Evolutionary conservation across 2,888 invertebrate genomes (phyloP).

Genomic region (Helleia helle): DNA sequence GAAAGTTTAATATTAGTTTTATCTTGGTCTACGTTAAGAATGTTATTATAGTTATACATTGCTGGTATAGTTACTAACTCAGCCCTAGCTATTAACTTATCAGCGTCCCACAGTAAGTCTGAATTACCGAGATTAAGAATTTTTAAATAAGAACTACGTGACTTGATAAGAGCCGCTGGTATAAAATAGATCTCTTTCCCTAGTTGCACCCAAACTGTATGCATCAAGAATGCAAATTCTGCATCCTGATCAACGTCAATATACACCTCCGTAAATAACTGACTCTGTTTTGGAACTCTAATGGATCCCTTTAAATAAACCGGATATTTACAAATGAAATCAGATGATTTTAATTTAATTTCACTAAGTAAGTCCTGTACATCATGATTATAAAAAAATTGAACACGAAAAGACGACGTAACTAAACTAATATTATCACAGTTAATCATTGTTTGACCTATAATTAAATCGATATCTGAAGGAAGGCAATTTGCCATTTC

Average conservation of each 20-base stretch:
- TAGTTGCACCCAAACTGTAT: not conserved
- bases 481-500: slow-evolving; percentile 6
- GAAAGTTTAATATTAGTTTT: not conserved
- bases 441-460: slow-evolving; percentile 11
- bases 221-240: no score
- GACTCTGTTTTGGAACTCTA: no score
- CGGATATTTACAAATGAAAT: no score
- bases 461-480: slow-evolving; percentile 8
- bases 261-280: no score
- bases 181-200: not conserved
- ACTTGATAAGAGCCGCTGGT: not conserved
- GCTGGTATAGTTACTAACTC: not conserved
- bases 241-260: no score
- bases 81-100: no score
- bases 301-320: no score
- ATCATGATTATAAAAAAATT: not conserved
- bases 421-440: slow-evolving; percentile 7
- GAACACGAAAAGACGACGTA: not conserved
- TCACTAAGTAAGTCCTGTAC: no score
- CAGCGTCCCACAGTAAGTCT: no score
- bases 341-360: no score
- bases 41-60: no score
- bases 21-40: no score
- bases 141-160: not conserved
- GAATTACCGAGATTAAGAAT: not conserved